Evolutionary conservation across 2,797 vertebrate genomes (phyloP), one percentile per base, ranked within the genome.

Genomic region (Fundulus diaphanus): DNA sequence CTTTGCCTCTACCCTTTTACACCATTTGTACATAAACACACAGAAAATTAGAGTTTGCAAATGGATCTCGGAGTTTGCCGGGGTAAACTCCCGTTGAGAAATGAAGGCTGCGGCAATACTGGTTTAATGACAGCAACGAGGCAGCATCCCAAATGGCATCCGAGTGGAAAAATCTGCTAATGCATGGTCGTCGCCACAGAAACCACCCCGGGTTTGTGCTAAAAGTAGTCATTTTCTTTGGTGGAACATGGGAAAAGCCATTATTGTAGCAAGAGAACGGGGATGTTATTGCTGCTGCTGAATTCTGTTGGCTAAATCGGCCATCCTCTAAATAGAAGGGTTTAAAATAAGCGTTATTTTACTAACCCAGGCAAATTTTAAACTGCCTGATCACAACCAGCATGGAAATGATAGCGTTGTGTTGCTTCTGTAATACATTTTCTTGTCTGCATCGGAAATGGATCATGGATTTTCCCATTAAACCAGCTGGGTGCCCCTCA

Each of bases 391-490:
- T 71, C 63, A 48, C 29, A 71, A 68, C 44, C 44, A 68, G 42
- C 37, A 63, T 61, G 49, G 40, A 33, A 72, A 77, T 57, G 49
- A 37, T 51, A 61, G 48, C 48, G 66, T 74, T 9, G 27, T 49
- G 66, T 67, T 66, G 52, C 77, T 46, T 54, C 40, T 70, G 70
- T 57, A 72, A 66, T 82, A 24, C 57, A 33, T 73, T 84, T 67
- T 80, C 56, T 8, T 52, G 79, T 83, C 81, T 78, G 9, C 84
- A 81, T 74, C 51, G 9, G 84, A 87, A 86, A 85, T 22, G 78
- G 87, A 88, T 90, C 87, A 90, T 77, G 66, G 87, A 84, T 88
- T 91, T 84, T 81, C 83, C 87, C 89, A 90, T 92, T 84, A 88
- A 82, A 88, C 89, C 68, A 74, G 69, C 29, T 65, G 79, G 81